Evolutionary conservation across 2,888 invertebrate species (phyloP), one percentile per base, ranked within the genome.

Genomic region (Coenonympha arcania): DNA sequence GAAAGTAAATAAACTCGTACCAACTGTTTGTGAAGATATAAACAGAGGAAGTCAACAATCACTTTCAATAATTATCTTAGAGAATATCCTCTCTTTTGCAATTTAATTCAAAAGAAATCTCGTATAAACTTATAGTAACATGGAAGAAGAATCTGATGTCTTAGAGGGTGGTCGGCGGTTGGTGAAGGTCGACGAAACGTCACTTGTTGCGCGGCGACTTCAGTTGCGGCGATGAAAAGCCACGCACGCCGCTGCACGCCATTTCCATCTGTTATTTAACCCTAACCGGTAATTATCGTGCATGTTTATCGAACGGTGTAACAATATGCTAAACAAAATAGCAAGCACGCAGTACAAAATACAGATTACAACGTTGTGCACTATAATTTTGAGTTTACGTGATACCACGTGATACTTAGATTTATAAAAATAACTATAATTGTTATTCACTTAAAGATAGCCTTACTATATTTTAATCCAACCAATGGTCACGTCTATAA

Each of bases 131-230:
- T 0, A 2, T 18, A 20, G 11, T 41, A 31, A 22, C 6, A 24
- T 50, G n/a, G 19, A 13, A 50, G 44, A 41, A 43, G 34, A 51
- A 50, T 48, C 39, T 52, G 63, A 63, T 66, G 62, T 66, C 67
- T 73, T 66, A 68, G 71, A 65, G 63, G 67, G 64, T 67, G 66
- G 68, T 33, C 67, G 66, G 68, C 16, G 64, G 65, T 58, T 63
- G 65, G 64, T 62, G 52, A 58, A 57, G 58, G 55, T 57, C 56
- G 69, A 59, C 63, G 66, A 64, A 70, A 72, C 76, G 69, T 80
- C 77, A 85, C 85, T 85, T 85, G 85, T 85, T 85, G 84, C 84
- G 68, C 76, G 68, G 76, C 77, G 79, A 76, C 79, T 83, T 75
- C 71, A n/a, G 71, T 72, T 72, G 72, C 73, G 68, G 76, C 77